Conservation (phyloP, 1,140 invertebrate genomes). For the Orchesella cincta region DNA sequence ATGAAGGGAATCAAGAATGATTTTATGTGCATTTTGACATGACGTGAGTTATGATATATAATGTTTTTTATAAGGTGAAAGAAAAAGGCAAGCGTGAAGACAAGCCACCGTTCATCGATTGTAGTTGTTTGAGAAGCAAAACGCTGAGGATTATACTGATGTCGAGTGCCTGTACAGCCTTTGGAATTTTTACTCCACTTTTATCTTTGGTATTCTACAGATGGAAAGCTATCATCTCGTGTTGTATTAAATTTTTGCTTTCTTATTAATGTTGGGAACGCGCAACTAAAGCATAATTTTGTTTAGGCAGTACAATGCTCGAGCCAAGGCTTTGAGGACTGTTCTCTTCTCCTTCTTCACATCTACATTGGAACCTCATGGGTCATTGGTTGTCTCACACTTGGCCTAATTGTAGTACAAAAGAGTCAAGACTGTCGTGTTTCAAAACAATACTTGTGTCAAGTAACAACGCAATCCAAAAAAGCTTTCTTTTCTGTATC, state of each 20-base stretch:
- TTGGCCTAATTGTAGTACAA: conserved; percentile 78
- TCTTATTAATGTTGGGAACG: too few species aligned
- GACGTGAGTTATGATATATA: too few species aligned
- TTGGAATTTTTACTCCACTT: conserved; percentile 82
- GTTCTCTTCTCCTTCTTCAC: conserved; percentile 69
- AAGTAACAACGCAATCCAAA: conserved; percentile 45
- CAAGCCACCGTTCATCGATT: conserved; percentile 79
- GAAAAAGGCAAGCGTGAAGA: conserved; percentile 60
- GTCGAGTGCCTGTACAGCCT: conserved; percentile 73
- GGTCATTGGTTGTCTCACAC: conserved; percentile 74
- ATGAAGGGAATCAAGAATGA: background rate
- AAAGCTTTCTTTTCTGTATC: background rate
- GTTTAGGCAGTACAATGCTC: conserved; percentile 51
- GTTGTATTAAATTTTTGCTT: too few species aligned
- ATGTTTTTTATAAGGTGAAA: conserved; percentile 12
- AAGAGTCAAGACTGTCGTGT: conserved; percentile 80
- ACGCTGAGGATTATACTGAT: conserved; percentile 78
- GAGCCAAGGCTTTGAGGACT: conserved; percentile 70
- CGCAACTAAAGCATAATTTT: too few species aligned
- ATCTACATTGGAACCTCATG: conserved; percentile 78
- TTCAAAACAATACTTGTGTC: conserved; percentile 77
- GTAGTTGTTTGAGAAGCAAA: conserved; percentile 76
- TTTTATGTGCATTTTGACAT: background rate
- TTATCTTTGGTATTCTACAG: conserved; percentile 68
- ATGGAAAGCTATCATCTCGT: background rate